phyloP scores from a whole-genome alignment of 2,797 vertebrate species.

The Falco columbarius region DNA sequence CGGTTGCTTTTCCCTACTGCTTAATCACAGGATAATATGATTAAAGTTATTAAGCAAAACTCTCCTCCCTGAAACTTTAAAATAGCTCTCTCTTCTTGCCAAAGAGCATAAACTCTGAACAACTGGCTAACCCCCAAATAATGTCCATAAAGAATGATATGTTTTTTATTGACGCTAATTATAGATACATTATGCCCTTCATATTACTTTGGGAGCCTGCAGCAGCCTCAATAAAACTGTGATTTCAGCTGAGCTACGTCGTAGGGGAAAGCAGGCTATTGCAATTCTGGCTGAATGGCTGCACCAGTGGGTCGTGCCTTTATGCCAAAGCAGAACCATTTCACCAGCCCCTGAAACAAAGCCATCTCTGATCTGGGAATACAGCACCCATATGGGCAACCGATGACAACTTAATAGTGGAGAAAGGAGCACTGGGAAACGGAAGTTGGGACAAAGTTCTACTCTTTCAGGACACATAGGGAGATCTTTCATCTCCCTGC shows the following conservation, averaged over 20 bases:
- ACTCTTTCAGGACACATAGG: not conserved
- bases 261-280: not conserved
- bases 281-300: not conserved
- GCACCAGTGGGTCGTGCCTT: not conserved
- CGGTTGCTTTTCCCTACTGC: not conserved
- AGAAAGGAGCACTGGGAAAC: not conserved
- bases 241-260: not conserved
- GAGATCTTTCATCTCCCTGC: conserved; percentile 38
- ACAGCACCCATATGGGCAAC: not conserved
- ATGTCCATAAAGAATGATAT: not conserved
- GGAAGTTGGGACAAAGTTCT: not conserved
- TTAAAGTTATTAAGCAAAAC: not conserved
- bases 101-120: not conserved
- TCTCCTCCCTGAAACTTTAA: not conserved
- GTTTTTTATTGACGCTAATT: conserved; percentile 20
- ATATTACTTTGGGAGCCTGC: not conserved
- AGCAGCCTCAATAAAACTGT: not conserved
- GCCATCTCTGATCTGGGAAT: not conserved
- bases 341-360: not conserved
- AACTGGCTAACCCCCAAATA: not conserved
- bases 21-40: not conserved
- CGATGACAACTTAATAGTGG: conserved; percentile 13
- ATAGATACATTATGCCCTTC: not conserved
- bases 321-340: not conserved
- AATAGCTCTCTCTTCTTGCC: not conserved